phyloP scores from a whole-genome alignment of 2,797 vertebrate species.

The Trematomus bernacchii region DNA sequence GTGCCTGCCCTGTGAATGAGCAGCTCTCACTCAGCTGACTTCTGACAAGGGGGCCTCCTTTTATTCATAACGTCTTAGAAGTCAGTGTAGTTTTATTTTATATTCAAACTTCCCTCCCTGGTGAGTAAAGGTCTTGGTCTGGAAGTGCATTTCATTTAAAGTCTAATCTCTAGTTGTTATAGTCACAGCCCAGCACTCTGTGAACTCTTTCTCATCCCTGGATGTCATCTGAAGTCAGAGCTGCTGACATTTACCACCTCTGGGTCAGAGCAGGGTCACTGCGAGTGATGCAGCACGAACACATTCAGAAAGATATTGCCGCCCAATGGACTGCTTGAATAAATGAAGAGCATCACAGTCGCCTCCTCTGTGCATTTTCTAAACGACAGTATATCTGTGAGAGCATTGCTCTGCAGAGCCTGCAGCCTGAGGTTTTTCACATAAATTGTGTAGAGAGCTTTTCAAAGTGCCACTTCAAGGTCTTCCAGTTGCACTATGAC shows the following conservation, averaged over 20 bases:
- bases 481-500: background rate
- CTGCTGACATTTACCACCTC: conserved; percentile 25
- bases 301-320: conserved; percentile 17
- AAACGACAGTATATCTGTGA: background rate
- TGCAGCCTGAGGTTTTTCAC: background rate
- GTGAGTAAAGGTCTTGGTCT: background rate
- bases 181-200: background rate
- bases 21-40: conserved; percentile 17
- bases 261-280: conserved; percentile 43
- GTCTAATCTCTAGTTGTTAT: background rate
- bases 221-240: conserved; percentile 1
- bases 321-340: conserved; percentile 1
- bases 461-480: conserved; percentile 1
- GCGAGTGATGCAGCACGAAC: conserved; percentile 15
- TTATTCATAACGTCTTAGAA: background rate
- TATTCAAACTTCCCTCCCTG: background rate
- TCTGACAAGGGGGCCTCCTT: background rate
- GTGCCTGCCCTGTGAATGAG: background rate
- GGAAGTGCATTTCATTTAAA: background rate
- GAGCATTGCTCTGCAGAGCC: conserved; percentile 5
- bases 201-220: conserved; percentile 7
- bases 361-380: conserved; percentile 6
- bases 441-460: conserved; percentile 20
- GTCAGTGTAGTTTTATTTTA: background rate
- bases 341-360: conserved; percentile 8